Evolutionary conservation across 2,888 invertebrate species (phyloP).

Genomic region (Timema podura): DNA sequence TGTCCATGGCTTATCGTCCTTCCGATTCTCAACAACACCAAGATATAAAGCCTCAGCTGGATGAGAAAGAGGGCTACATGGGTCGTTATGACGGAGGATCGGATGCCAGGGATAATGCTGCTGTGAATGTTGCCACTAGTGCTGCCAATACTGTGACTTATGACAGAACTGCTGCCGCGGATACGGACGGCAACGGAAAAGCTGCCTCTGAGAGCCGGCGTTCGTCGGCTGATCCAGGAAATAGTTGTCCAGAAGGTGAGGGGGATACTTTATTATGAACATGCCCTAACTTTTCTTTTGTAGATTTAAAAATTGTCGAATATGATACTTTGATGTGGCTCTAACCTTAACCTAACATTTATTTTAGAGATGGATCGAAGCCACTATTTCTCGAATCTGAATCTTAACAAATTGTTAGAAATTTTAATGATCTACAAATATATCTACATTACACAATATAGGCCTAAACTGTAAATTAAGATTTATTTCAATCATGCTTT

Average conservation of each 20-base stretch:
- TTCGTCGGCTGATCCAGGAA: slow-evolving; percentile 36
- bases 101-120: slow-evolving; percentile 23
- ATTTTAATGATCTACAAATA: too few relatives aligned
- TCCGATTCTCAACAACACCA: slow-evolving; percentile 40
- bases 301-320: too few relatives aligned
- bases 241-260: slow-evolving; percentile 53
- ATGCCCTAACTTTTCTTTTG: neutral
- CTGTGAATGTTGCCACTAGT: slow-evolving; percentile 37
- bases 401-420: too few relatives aligned
- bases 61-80: slow-evolving; percentile 23
- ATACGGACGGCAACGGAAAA: slow-evolving; percentile 32
- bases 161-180: slow-evolving; percentile 45
- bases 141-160: slow-evolving; percentile 44
- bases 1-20: slow-evolving; percentile 47
- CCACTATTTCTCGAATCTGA: too few relatives aligned
- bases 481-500: too few relatives aligned
- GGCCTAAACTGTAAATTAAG: too few relatives aligned
- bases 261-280: too few relatives aligned
- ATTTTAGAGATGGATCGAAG: too few relatives aligned
- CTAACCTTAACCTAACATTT: too few relatives aligned
- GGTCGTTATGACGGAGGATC: slow-evolving; percentile 25
- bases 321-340: too few relatives aligned
- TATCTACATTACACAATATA: too few relatives aligned
- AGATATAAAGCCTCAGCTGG: slow-evolving; percentile 48
- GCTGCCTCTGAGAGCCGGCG: slow-evolving; percentile 35